Conservation (phyloP, 1,140 invertebrate species). For the Drosophila ambigua region DNA sequence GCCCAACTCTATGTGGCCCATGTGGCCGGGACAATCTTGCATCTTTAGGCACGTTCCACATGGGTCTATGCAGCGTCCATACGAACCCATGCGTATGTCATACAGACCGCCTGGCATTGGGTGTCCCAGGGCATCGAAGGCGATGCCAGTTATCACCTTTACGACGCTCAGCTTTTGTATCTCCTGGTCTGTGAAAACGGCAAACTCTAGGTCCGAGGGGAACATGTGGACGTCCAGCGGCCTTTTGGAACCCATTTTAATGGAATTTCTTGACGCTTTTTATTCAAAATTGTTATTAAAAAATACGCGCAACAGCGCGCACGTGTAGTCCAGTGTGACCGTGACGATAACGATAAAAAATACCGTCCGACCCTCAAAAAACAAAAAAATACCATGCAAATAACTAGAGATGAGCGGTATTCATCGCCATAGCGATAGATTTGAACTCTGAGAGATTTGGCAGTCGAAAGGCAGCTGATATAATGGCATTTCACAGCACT, state of each 20-base stretch:
- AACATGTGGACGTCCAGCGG: conserved; percentile 65
- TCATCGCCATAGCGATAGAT: no score
- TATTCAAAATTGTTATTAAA: conserved; percentile 3
- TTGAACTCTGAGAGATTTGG: no score
- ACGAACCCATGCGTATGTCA: conserved; percentile 90
- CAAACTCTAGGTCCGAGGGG: conserved; percentile 86
- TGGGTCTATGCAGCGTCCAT: conserved; percentile 86
- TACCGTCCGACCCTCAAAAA: no score
- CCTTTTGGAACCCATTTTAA: conserved; percentile 60
- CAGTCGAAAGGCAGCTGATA: no score
- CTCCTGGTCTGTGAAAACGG: conserved; percentile 91
- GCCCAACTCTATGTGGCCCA: conserved; percentile 97
- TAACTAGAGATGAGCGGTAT: no score
- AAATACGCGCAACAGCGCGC: conserved; percentile 23
- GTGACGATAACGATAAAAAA: no score
- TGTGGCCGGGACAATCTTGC: conserved; percentile 94
- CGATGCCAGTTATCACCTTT: conserved; percentile 91
- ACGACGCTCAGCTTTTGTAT: conserved; percentile 94
- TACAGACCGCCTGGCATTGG: conserved; percentile 93
- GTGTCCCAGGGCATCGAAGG: conserved; percentile 94
- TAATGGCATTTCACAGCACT: no score
- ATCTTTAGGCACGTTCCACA: conserved; percentile 93
- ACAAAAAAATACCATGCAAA: no score
- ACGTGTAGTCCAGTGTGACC: conserved; percentile 22
- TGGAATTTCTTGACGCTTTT: conserved; percentile 3